Evolutionary conservation across 2,888 invertebrate species (phyloP).

Genomic region (Polymixis flavicincta): DNA sequence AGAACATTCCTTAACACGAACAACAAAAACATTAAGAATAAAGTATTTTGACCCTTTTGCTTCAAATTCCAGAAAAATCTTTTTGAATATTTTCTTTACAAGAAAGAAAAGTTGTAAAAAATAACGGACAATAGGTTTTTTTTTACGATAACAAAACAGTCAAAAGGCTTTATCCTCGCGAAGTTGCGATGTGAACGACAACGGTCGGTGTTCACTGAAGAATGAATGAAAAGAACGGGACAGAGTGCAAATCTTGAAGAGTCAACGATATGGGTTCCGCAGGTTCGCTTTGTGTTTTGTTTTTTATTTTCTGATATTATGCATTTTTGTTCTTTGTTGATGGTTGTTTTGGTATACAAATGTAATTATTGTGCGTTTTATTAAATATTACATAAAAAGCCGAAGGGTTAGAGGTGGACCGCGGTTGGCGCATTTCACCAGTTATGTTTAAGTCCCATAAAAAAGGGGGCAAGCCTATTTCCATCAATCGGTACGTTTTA

Average conservation of each 20-base stretch:
- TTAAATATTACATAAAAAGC: too few species aligned
- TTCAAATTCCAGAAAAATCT: conserved; percentile 44
- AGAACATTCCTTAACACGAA: conserved; percentile 47
- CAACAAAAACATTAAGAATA: conserved; percentile 52
- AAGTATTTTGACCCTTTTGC: conserved; percentile 59
- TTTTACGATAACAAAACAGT: conserved; percentile 49
- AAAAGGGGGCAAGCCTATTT: too few species aligned
- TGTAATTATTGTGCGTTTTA: not conserved
- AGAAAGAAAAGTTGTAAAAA: conserved; percentile 47
- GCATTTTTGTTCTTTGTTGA: not conserved
- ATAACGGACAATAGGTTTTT: conserved; percentile 37
- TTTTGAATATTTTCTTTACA: conserved; percentile 37
- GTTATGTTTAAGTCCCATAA: too few species aligned
- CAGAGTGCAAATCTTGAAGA: conserved; percentile 24
- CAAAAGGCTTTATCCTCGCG: conserved; percentile 43
- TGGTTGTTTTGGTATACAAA: not conserved
- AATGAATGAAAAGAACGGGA: conserved; percentile 25
- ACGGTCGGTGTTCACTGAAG: conserved; percentile 32
- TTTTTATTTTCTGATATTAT: not conserved
- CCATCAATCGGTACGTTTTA: too few species aligned
- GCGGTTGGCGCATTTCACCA: too few species aligned
- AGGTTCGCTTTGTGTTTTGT: not conserved
- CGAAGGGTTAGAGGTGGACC: too few species aligned
- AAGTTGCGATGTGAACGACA: conserved; percentile 30
- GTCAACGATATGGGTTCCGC: conserved; percentile 29